Conservation (phyloP, 2,888 invertebrate genomes). For the Anthoptus insignis region DNA sequence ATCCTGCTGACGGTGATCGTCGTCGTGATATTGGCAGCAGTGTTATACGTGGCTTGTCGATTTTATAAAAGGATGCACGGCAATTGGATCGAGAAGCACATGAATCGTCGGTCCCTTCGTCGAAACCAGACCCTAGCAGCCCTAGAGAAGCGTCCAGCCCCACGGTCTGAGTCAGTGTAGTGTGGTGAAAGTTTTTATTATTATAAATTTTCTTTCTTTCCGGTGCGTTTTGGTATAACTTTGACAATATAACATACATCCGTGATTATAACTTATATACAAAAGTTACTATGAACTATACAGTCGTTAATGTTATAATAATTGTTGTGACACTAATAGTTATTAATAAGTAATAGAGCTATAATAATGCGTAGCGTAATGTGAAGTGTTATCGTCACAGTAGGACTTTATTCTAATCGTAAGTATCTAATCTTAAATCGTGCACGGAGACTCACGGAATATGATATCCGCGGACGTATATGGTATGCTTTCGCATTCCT, state of each 20-base stretch:
- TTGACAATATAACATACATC: not conserved
- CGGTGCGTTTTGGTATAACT: not conserved
- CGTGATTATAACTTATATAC: not conserved
- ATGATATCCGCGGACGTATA: conserved; percentile 3
- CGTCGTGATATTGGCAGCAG: conserved; percentile 10
- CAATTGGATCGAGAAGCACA: conserved; percentile 7
- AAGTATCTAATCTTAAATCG: conserved; percentile 13
- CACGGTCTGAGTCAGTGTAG: not conserved
- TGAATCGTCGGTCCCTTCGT: conserved; percentile 18
- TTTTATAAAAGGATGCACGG: conserved; percentile 5
- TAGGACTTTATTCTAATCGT: not conserved
- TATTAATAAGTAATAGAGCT: not conserved
- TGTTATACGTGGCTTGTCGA: not conserved
- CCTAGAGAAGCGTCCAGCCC: conserved; percentile 6
- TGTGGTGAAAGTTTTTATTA: conserved; percentile 1
- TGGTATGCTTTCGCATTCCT: conserved; percentile 2
- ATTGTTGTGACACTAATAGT: not conserved
- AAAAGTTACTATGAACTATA: conserved; percentile 1
- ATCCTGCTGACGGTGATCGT: conserved; percentile 15
- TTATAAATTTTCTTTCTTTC: not conserved
- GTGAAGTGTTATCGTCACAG: conserved; percentile 1
- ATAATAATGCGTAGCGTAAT: not conserved
- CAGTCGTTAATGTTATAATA: not conserved
- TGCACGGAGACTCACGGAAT: not conserved
- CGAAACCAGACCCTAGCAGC: conserved; percentile 1